phyloP scores from a whole-genome alignment of 2,888 invertebrate genomes.

The Lepidocyrtoides sp. region DNA sequence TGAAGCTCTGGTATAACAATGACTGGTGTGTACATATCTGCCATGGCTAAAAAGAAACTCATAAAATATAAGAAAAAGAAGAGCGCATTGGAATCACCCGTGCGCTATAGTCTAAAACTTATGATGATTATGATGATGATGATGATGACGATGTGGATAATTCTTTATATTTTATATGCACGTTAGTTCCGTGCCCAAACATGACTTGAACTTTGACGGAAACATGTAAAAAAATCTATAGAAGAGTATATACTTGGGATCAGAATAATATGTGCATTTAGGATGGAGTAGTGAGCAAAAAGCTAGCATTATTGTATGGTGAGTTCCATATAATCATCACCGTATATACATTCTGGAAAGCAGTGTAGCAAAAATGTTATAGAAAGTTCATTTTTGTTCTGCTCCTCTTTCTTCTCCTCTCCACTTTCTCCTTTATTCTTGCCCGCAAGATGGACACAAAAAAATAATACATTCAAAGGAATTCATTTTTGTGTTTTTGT shows the following conservation, averaged over 20 bases:
- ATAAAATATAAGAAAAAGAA: constrained; percentile 10
- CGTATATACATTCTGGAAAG: not conserved
- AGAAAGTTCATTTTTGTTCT: constrained; percentile 30
- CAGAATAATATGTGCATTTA: too few species aligned
- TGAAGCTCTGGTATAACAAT: not conserved
- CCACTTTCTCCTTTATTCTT: not conserved
- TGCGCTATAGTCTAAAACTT: constrained; percentile 2
- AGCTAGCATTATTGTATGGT: too few species aligned
- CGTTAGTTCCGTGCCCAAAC: not conserved
- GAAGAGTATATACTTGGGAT: too few species aligned
- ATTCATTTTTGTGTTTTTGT: not conserved
- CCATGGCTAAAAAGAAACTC: not conserved
- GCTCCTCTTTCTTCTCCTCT: not conserved
- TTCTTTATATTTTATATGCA: constrained; percentile 28
- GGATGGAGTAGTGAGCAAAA: too few species aligned
- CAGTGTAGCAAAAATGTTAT: constrained; percentile 21
- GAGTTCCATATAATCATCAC: not conserved
- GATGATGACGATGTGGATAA: not conserved
- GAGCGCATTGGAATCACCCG: constrained; percentile 2
- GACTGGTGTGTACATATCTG: not conserved
- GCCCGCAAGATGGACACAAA: not conserved
- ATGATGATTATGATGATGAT: constrained; percentile 32
- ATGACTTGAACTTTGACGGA: not conserved
- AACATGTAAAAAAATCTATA: too few species aligned
- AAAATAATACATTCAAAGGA: constrained; percentile 17